Percentiles rank a stretch among this genome's conserved stretches.
Evolutionary conservation across 2,113 vertebrate species (phyloP).

Genomic region (Solea senegalensis): DNA sequence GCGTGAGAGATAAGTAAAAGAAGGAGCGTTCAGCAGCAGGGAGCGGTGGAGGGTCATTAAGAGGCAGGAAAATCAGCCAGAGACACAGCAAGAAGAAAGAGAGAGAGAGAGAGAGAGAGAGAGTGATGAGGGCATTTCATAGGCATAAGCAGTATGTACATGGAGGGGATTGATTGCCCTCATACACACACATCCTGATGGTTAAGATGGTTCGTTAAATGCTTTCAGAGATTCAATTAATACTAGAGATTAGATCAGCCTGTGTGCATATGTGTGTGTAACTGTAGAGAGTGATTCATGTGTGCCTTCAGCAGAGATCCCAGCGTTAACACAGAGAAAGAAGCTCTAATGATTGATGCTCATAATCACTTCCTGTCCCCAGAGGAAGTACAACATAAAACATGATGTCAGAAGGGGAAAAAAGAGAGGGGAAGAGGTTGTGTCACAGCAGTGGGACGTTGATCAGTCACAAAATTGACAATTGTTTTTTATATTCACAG

Average conservation of each 20-base stretch:
- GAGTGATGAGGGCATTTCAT: no score
- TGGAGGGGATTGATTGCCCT: conserved; percentile 32
- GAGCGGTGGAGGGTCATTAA: no score
- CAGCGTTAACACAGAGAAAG: conserved; percentile 19
- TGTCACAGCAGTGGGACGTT: no score
- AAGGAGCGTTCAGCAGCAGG: no score
- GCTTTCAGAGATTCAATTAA: conserved; percentile 61
- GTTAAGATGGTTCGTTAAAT: conserved; percentile 53
- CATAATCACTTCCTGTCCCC: conserved; percentile 47
- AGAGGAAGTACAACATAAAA: conserved; percentile 34
- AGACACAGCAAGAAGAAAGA: no score
- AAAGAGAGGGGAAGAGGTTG: not conserved
- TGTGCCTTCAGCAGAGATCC: conserved; percentile 42
- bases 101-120: no score
- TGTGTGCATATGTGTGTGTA: not conserved
- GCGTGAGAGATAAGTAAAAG: no score
- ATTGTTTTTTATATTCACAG: no score
- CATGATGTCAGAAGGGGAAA: conserved; percentile 13
- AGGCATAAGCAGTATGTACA: not conserved
- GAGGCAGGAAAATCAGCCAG: no score
- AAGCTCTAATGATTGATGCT: conserved; percentile 53
- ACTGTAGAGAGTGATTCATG: conserved; percentile 51
- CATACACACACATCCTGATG: conserved; percentile 29
- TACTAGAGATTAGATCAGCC: conserved; percentile 40
- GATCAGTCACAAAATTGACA: no score